phyloP scores from a whole-genome alignment of 1,140 invertebrate species.

The Eciton burchellii region DNA sequence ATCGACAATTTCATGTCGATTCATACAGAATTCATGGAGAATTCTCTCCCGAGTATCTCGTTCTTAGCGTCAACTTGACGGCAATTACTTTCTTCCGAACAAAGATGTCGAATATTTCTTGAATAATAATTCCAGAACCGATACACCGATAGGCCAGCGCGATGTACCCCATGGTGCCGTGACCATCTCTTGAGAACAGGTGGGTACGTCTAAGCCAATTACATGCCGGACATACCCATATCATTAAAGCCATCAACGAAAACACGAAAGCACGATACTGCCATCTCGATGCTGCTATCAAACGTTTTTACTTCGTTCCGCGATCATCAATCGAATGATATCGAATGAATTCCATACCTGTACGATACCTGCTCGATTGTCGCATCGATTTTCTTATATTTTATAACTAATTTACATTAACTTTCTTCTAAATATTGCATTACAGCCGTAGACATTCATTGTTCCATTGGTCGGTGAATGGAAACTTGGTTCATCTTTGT shows the following conservation, averaged over 20 bases:
- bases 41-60: not conserved
- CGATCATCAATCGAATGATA: slow-evolving; percentile 23
- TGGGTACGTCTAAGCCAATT: slow-evolving; percentile 72
- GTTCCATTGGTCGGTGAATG: not conserved
- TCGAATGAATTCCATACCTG: too few relatives aligned
- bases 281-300: slow-evolving; percentile 1
- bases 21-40: too few relatives aligned
- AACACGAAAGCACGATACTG: slow-evolving; percentile 41
- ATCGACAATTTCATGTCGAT: not conserved
- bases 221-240: slow-evolving; percentile 56
- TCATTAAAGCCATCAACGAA: slow-evolving; percentile 67
- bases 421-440: slow-evolving; percentile 1
- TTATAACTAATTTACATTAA: too few relatives aligned
- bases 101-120: slow-evolving; percentile 68
- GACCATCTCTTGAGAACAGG: slow-evolving; percentile 73
- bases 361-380: too few relatives aligned
- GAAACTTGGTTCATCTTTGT: slow-evolving; percentile 16
- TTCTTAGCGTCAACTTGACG: slow-evolving; percentile 60
- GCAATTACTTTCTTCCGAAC: slow-evolving; percentile 69
- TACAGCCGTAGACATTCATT: not conserved
- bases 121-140: slow-evolving; percentile 64
- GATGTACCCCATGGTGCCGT: slow-evolving; percentile 70
- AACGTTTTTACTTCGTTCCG: slow-evolving; percentile 27
- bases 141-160: too few relatives aligned
- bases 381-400: too few relatives aligned